These are phyloP conservation scores for Helobdella robusta DNA, from an alignment of 2,888 invertebrate genomes.

Conservation along the genomic window DNA sequence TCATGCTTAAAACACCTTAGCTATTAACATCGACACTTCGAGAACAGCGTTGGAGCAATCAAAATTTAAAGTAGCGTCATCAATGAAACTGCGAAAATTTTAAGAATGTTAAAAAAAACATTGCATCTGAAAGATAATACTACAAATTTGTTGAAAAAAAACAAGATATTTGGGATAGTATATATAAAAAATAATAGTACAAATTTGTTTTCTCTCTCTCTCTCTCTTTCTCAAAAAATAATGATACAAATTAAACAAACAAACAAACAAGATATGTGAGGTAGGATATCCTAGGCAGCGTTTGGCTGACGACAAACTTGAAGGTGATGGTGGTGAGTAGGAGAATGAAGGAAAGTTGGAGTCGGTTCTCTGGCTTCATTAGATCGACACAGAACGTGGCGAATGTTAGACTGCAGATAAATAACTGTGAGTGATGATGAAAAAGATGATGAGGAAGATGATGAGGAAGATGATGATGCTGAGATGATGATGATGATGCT, in stretches of 20 bases:
- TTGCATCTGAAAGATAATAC: no score
- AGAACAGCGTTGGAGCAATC: no score
- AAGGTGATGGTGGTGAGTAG: constrained; percentile 39
- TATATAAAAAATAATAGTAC: no score
- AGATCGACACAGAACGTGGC: constrained; percentile 37
- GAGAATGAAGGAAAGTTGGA: constrained; percentile 39
- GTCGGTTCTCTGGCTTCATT: constrained; percentile 37
- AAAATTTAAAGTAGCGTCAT: no score
- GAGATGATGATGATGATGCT: background rate
- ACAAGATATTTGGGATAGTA: no score
- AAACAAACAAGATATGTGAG: constrained; percentile 36
- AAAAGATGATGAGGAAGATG: background rate
- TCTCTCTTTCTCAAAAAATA: no score
- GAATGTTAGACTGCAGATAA: constrained; percentile 38
- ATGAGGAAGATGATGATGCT: background rate
- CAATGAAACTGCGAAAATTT: no score
- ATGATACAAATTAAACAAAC: background rate
- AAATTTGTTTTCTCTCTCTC: no score
- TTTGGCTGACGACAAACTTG: constrained; percentile 40
- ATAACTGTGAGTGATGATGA: constrained; percentile 34
- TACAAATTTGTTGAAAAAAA: no score
- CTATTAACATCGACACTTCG: no score
- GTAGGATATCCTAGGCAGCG: constrained; percentile 38
- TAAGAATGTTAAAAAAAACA: no score
- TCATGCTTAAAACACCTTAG: no score